Percentiles rank a stretch among this genome's conserved stretches.
These are phyloP conservation scores for Epirrita christyi DNA, from an alignment of 2,888 invertebrate genomes.

Conservation along the genomic window DNA sequence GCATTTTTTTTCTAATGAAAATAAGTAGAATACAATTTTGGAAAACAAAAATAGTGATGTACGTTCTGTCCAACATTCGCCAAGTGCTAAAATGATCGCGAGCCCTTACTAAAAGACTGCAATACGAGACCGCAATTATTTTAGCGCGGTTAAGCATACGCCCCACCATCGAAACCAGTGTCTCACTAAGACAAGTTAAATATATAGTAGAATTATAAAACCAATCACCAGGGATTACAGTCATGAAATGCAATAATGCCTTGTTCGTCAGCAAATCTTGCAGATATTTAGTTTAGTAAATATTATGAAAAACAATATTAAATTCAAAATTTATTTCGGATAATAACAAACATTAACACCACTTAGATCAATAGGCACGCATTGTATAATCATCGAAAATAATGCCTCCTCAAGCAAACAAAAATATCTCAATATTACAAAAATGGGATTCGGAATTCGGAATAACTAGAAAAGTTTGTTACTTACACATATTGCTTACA, in stretches of 20 bases:
- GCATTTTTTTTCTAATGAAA: no score
- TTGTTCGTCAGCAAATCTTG: neutral
- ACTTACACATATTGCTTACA: conserved; percentile 70
- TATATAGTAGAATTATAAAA: neutral
- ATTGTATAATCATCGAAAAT: conserved; percentile 31
- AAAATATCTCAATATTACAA: conserved; percentile 32
- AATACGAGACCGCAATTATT: no score
- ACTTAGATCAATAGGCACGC: conserved; percentile 31
- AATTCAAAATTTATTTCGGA: conserved; percentile 14
- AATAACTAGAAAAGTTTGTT: conserved; percentile 54
- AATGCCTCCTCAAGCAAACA: conserved; percentile 52
- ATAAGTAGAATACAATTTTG: no score
- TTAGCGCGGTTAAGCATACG: no score
- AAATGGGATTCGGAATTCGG: conserved; percentile 52
- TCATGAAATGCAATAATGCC: neutral
- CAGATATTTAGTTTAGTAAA: neutral
- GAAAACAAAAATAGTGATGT: no score
- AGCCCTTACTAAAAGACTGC: no score
- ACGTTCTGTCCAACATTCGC: no score
- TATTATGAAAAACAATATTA: neutral
- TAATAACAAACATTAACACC: conserved; percentile 31
- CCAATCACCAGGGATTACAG: neutral
- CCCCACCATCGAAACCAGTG: no score
- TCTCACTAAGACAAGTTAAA: neutral
- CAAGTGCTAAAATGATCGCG: no score